phyloP scores from a whole-genome alignment of 1,140 invertebrate genomes.

The Zaprionus tsacasi region DNA sequence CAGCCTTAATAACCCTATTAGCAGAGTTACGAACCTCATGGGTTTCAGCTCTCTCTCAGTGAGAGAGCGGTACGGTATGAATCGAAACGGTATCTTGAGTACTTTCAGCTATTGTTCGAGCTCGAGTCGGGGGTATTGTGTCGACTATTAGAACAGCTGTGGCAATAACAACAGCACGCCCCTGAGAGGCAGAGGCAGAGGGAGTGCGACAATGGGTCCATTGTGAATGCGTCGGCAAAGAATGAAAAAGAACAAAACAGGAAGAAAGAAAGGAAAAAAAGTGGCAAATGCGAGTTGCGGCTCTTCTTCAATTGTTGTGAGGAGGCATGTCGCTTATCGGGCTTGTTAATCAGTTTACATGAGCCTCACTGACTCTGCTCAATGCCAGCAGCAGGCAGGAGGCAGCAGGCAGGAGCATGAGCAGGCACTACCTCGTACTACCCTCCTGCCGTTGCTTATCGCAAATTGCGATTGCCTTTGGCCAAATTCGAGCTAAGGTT shows the following conservation, averaged over 20 bases:
- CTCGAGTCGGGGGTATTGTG: conserved; percentile 23
- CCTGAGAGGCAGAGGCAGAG: conserved; percentile 19
- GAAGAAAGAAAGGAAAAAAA: conserved; percentile 27
- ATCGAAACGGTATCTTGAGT: conserved; percentile 5
- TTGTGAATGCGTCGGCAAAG: conserved; percentile 15
- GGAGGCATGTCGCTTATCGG: conserved; percentile 61
- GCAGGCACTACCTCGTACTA: not conserved
- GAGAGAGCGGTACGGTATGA: not conserved
- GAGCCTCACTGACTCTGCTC: conserved; percentile 57
- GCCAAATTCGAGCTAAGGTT: conserved; percentile 56
- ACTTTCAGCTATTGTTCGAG: conserved; percentile 24
- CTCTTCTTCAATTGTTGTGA: conserved; percentile 52
- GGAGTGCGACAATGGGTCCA: conserved; percentile 27
- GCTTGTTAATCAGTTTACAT: conserved; percentile 78
- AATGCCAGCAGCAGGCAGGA: conserved; percentile 13
- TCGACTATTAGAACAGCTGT: conserved; percentile 68
- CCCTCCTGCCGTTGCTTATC: conserved; percentile 9
- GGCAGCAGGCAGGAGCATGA: not conserved
- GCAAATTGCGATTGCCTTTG: conserved; percentile 6
- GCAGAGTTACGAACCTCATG: not conserved
- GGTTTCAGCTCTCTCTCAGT: not conserved
- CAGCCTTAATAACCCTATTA: not conserved
- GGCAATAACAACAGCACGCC: conserved; percentile 52
- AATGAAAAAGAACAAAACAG: no score
- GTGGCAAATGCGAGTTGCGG: conserved; percentile 61